These are phyloP conservation scores for Limenitis camilla DNA, from an alignment of 2,888 invertebrate species.

Conservation along the genomic window DNA sequence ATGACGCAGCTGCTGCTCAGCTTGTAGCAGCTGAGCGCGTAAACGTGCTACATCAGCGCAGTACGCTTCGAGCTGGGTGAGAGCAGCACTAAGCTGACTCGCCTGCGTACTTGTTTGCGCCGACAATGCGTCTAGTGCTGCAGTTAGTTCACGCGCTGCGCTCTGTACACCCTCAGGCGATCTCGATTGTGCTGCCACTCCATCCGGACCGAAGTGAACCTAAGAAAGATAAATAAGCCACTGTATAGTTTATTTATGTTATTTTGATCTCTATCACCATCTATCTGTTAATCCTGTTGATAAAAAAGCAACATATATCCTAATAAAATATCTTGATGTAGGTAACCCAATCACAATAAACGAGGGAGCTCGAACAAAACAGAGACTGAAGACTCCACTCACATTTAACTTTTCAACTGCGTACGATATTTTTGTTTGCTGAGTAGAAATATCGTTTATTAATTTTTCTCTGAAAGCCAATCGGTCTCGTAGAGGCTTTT, in stretches of 20 bases:
- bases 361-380: neutral
- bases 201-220: constrained; percentile 92
- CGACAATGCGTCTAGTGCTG: constrained; percentile 79
- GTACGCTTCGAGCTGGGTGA: constrained; percentile 90
- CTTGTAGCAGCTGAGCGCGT: constrained; percentile 87
- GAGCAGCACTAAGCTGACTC: constrained; percentile 80
- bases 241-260: no score
- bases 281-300: no score
- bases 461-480: constrained; percentile 89
- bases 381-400: constrained; percentile 39
- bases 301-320: no score
- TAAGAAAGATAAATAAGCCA: constrained; percentile 36
- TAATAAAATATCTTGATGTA: no score
- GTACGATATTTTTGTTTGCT: constrained; percentile 90
- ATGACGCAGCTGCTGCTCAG: constrained; percentile 89
- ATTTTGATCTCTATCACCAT: no score
- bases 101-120: constrained; percentile 78
- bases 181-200: constrained; percentile 85
- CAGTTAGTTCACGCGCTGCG: constrained; percentile 80
- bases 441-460: constrained; percentile 88
- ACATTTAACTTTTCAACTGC: constrained; percentile 94
- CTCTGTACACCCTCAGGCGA: constrained; percentile 81
- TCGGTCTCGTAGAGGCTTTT: constrained; percentile 91
- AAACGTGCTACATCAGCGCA: constrained; percentile 90
- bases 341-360: neutral